Evolutionary conservation across 2,113 vertebrate genomes (phyloP).

Genomic region (Chaetops frenatus): DNA sequence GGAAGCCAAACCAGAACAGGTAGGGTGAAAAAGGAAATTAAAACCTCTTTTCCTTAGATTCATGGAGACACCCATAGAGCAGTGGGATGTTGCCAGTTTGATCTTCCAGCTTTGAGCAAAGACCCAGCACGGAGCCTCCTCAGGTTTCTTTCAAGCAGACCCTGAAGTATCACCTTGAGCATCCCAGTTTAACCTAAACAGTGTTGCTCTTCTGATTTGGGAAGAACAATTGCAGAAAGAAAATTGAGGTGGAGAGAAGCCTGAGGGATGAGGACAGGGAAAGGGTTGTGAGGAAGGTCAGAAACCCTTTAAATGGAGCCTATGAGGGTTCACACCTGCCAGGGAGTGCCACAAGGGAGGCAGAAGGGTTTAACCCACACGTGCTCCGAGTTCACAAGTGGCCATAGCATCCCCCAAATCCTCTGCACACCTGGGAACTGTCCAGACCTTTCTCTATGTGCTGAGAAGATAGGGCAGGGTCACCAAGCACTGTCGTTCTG

Average conservation of each 20-base stretch:
- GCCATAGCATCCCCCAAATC: neutral
- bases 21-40: neutral
- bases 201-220: neutral
- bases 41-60: neutral
- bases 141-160: neutral
- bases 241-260: neutral
- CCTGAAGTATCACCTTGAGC: neutral
- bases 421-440: neutral
- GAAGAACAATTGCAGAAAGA: neutral
- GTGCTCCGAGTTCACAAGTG: fast-evolving
- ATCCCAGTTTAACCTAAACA: neutral
- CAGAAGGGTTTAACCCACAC: neutral
- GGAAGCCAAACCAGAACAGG: neutral
- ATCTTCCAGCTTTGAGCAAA: neutral
- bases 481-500: neutral
- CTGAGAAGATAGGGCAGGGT: neutral
- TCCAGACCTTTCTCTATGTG: neutral
- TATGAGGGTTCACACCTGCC: neutral
- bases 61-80: neutral
- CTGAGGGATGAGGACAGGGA: fast-evolving
- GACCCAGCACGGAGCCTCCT: neutral
- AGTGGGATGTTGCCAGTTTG: neutral
- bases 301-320: neutral
- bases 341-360: neutral
- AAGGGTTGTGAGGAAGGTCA: fast-evolving